phyloP scores from a whole-genome alignment of 2,113 vertebrate species.

The Peromyscus maniculatus region DNA sequence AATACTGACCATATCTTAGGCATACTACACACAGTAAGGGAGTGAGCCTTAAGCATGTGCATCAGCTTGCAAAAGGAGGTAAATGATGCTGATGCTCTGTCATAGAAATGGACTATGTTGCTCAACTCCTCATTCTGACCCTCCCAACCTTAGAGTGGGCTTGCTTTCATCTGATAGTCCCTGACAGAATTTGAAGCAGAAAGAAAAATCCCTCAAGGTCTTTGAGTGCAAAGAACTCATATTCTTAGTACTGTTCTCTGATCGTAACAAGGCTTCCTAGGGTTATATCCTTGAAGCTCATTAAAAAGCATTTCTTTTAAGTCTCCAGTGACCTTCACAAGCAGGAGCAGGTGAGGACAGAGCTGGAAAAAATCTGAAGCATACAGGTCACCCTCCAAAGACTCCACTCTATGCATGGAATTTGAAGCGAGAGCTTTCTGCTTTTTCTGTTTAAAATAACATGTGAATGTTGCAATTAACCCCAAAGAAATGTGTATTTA shows the following conservation, averaged over 20 bases:
- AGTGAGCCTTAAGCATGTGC: not conserved
- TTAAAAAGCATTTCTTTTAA: not conserved
- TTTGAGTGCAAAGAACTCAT: not conserved
- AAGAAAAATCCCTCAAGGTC: not conserved
- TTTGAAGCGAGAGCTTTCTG: not conserved
- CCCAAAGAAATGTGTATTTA: slow-evolving; percentile 22
- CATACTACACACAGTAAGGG: not conserved
- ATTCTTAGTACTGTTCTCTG: not conserved
- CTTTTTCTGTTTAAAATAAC: not conserved
- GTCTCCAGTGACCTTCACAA: not conserved
- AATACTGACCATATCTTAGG: not conserved
- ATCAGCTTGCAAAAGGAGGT: not conserved
- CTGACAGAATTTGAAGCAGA: not conserved
- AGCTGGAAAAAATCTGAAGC: not conserved
- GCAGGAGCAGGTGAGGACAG: not conserved
- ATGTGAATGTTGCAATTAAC: not conserved
- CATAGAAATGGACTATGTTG: not conserved
- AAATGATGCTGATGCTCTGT: not conserved
- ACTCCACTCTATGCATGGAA: not conserved
- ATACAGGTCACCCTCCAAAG: not conserved
- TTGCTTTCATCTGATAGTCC: not conserved
- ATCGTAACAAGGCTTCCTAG: not conserved
- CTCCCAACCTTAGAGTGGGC: not conserved
- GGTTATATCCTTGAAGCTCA: not conserved
- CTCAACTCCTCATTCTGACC: not conserved